Evolutionary conservation across 2,797 vertebrate genomes (phyloP).

Genomic region (Ctenochaetus hawaiiensis): DNA sequence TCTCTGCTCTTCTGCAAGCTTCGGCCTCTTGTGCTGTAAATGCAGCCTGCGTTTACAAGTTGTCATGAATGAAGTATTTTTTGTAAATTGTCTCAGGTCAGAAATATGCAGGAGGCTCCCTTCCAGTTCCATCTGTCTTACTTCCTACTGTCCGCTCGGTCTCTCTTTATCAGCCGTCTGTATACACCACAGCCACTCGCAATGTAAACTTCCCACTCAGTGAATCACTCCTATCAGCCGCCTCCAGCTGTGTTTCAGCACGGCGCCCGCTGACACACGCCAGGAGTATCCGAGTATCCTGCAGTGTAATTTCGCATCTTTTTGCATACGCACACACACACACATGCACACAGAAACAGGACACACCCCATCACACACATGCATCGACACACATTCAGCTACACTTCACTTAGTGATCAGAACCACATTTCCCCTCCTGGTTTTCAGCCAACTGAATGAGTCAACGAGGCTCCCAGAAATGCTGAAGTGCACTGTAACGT

Average conservation of each 20-base stretch:
- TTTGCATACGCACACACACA: conserved; percentile 29
- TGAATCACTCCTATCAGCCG: conserved; percentile 62
- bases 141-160: conserved; percentile 44
- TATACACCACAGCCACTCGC: conserved; percentile 66
- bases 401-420: conserved; percentile 66
- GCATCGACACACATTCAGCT: conserved; percentile 31
- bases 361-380: conserved; percentile 19
- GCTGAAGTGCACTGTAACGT: conserved; percentile 49
- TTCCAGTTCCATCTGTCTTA: conserved; percentile 49
- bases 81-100: conserved; percentile 34
- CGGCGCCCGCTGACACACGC: conserved; percentile 16
- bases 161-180: conserved; percentile 58
- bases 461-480: conserved; percentile 60
- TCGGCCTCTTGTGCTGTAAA: too few relatives aligned
- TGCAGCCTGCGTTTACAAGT: background rate
- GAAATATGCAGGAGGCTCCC: conserved; percentile 41
- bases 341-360: background rate
- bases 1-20: too few relatives aligned
- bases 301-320: conserved; percentile 16
- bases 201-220: conserved; percentile 80
- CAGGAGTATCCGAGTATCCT: conserved; percentile 1
- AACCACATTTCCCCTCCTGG: conserved; percentile 78
- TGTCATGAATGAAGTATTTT: conserved; percentile 24
- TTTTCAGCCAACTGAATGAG: conserved; percentile 69
- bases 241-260: conserved; percentile 61